phyloP scores from a whole-genome alignment of 1,140 invertebrate genomes.

The Euglossa dilemma region DNA sequence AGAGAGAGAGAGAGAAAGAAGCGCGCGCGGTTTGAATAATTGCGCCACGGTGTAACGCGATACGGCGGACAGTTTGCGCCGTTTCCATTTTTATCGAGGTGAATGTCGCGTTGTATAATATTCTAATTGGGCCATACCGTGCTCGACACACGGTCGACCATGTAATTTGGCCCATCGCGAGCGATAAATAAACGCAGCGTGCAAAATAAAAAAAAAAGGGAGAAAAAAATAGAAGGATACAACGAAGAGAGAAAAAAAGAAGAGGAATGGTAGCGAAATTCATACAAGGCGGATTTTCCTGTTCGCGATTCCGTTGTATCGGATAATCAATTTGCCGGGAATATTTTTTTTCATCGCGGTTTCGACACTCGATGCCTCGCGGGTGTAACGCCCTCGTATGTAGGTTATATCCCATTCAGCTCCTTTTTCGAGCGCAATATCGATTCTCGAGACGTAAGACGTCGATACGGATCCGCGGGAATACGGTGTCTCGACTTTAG shows the following conservation, averaged over 20 bases:
- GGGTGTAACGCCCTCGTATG: background rate
- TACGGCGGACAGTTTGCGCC: background rate
- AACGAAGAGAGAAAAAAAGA: background rate
- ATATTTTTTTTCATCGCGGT: background rate
- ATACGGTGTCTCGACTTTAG: conserved; percentile 17
- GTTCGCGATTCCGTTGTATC: background rate
- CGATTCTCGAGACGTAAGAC: conserved; percentile 5
- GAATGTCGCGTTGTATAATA: background rate
- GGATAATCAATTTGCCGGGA: background rate
- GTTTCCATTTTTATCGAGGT: background rate
- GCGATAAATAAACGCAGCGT: background rate
- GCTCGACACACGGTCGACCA: background rate
- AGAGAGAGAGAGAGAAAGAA: too few species aligned
- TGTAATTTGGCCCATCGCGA: background rate
- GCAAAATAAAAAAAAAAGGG: background rate
- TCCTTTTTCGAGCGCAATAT: conserved; percentile 23
- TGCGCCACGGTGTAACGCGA: background rate
- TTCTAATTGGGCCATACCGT: background rate
- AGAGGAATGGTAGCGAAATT: background rate
- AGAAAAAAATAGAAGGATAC: background rate
- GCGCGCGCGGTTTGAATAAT: background rate
- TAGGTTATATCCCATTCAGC: conserved; percentile 14
- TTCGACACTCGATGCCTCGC: background rate
- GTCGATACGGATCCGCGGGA: conserved; percentile 17
- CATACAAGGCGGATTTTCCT: background rate